Conservation (phyloP, 2,797 vertebrate species). For the Tympanoctomys barrerae region DNA sequence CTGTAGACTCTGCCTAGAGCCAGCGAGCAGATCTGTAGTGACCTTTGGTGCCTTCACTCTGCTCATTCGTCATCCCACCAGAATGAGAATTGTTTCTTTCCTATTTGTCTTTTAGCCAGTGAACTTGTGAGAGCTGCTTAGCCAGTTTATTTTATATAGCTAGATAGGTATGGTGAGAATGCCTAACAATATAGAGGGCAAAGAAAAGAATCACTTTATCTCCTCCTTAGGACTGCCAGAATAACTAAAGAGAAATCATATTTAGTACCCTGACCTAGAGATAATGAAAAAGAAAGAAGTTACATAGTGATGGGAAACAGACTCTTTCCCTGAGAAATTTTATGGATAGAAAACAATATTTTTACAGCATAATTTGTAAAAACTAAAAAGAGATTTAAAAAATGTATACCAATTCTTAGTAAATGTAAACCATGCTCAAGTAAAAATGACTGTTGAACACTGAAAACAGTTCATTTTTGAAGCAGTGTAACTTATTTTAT, state of each 20-base stretch:
- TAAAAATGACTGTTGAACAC: background rate
- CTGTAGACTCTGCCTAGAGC: background rate
- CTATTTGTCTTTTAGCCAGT: background rate
- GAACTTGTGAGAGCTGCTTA: background rate
- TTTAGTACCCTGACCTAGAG: background rate
- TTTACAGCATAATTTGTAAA: conserved; percentile 43
- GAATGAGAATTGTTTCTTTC: conserved; percentile 10
- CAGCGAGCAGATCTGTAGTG: background rate
- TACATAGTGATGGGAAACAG: background rate
- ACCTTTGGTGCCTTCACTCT: background rate
- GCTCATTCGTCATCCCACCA: background rate
- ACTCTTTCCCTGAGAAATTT: conserved; percentile 17
- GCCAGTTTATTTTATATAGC: background rate
- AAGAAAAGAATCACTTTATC: background rate
- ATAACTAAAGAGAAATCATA: conserved; percentile 3
- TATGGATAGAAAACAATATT: conserved; percentile 5
- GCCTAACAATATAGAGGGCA: background rate
- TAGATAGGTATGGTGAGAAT: background rate
- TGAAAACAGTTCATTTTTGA: background rate
- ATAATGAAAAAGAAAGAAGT: conserved; percentile 21
- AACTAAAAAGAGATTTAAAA: conserved; percentile 47
- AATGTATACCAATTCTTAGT: no score
- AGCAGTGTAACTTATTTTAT: background rate
- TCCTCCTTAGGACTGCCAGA: background rate
- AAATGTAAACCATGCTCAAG: conserved; percentile 13